Conservation (phyloP, 2,888 invertebrate genomes). For the Archaeoteleia sp. region DNA sequence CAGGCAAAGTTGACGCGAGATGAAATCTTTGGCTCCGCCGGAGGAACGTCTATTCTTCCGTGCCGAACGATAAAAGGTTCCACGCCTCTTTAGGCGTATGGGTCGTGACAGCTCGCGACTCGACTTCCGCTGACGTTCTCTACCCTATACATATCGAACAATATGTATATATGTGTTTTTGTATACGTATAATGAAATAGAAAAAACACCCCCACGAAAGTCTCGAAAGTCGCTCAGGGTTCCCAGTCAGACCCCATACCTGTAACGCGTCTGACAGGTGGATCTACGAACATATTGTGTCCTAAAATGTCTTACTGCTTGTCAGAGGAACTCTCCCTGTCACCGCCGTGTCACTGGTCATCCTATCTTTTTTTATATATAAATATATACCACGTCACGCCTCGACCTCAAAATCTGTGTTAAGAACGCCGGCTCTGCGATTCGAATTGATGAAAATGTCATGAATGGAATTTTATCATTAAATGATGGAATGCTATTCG, state of each 20-base stretch:
- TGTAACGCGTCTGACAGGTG: conserved; percentile 49
- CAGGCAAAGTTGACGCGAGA: not conserved
- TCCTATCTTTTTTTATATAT: conserved; percentile 3
- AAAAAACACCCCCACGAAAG: conserved; percentile 30
- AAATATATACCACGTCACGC: not conserved
- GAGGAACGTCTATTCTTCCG: not conserved
- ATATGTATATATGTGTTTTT: too few relatives aligned
- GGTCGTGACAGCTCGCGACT: conserved; percentile 37
- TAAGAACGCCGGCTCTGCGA: not conserved
- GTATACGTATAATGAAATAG: conserved; percentile 31
- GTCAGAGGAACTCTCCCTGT: conserved; percentile 41
- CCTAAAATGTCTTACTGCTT: conserved; percentile 37
- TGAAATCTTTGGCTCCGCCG: not conserved
- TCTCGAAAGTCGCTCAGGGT: conserved; percentile 35
- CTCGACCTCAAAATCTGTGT: not conserved
- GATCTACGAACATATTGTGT: conserved; percentile 40
- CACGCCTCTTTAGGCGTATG: conserved; percentile 25
- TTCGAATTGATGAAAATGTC: conserved; percentile 13
- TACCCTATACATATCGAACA: conserved; percentile 6
- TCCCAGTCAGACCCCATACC: conserved; percentile 15
- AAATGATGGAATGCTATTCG: too few relatives aligned
- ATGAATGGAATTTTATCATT: conserved; percentile 51
- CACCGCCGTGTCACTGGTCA: conserved; percentile 32
- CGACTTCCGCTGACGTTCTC: conserved; percentile 44
- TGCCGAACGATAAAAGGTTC: conserved; percentile 31